Conservation (phyloP, 2,797 vertebrate genomes). For the Dromococcyx pavoninus region DNA sequence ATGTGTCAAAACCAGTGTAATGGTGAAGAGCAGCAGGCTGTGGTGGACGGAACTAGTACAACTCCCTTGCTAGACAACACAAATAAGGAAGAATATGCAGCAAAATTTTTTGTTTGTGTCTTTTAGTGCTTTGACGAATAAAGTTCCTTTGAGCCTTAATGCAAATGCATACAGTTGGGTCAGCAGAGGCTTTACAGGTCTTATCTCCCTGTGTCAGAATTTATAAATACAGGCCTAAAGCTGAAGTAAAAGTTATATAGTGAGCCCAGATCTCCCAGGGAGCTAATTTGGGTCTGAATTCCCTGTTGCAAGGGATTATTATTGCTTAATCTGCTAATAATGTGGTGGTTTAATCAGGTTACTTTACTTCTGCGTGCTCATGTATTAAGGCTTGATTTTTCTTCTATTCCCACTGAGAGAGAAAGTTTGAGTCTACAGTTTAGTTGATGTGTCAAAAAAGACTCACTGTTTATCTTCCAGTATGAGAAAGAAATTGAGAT, state of each 20-base stretch:
- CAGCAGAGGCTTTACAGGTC: neutral
- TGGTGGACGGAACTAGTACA: neutral
- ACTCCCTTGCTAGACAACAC: neutral
- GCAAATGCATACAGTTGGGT: neutral
- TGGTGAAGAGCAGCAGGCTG: neutral
- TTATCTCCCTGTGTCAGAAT: neutral
- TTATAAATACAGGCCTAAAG: neutral
- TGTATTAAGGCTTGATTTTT: neutral
- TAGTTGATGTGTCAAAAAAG: neutral
- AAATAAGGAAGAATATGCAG: neutral
- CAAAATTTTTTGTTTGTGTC: neutral
- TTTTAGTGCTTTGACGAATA: neutral
- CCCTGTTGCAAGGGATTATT: slow-evolving; percentile 18
- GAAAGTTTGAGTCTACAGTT: neutral
- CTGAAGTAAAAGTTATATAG: slow-evolving; percentile 1
- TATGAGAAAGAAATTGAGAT: neutral
- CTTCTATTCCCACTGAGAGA: neutral
- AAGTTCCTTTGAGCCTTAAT: neutral
- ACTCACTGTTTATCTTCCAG: neutral
- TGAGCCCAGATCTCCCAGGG: neutral
- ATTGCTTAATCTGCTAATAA: slow-evolving; percentile 38
- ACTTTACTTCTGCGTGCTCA: slow-evolving; percentile 7
- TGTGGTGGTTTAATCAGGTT: slow-evolving; percentile 17
- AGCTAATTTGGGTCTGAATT: slow-evolving; percentile 48
- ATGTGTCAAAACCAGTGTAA: accelerated